These are phyloP conservation scores for Toxostoma redivivum DNA, from an alignment of 2,113 vertebrate species.

Conservation along the genomic window DNA sequence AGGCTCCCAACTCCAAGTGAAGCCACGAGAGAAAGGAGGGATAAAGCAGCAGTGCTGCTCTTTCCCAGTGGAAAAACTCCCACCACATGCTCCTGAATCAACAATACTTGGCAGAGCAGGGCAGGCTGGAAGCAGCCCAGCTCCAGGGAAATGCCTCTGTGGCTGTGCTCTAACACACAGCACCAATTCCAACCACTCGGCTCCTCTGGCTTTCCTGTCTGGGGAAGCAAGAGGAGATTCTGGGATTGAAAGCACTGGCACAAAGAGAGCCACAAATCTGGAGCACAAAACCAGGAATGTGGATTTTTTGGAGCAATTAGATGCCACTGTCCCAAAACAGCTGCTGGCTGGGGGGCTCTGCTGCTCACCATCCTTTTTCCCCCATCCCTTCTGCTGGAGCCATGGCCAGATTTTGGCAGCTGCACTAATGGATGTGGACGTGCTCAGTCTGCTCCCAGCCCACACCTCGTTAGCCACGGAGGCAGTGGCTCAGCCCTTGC, in stretches of 20 bases:
- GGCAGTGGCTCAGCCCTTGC: background rate
- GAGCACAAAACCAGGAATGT: background rate
- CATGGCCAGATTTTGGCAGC: background rate
- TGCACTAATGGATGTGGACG: background rate
- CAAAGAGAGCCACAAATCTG: background rate
- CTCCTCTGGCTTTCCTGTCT: background rate
- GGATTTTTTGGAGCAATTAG: background rate
- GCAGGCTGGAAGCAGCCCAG: background rate
- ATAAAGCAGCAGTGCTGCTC: background rate
- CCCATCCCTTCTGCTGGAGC: background rate
- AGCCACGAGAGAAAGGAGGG: background rate
- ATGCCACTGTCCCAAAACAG: background rate
- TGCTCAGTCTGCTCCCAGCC: background rate
- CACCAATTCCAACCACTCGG: background rate
- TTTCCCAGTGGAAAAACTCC: conserved; percentile 1
- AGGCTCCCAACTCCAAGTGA: background rate
- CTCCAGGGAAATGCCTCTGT: background rate
- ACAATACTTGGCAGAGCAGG: background rate
- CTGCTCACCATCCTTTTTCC: background rate
- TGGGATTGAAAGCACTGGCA: background rate
- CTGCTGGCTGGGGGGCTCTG: background rate
- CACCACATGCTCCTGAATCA: background rate
- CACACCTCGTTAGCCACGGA: background rate
- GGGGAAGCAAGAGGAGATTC: background rate
- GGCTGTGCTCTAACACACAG: accelerated